These are phyloP conservation scores for Ceramica pisi DNA, from an alignment of 2,888 invertebrate species.

Conservation along the genomic window DNA sequence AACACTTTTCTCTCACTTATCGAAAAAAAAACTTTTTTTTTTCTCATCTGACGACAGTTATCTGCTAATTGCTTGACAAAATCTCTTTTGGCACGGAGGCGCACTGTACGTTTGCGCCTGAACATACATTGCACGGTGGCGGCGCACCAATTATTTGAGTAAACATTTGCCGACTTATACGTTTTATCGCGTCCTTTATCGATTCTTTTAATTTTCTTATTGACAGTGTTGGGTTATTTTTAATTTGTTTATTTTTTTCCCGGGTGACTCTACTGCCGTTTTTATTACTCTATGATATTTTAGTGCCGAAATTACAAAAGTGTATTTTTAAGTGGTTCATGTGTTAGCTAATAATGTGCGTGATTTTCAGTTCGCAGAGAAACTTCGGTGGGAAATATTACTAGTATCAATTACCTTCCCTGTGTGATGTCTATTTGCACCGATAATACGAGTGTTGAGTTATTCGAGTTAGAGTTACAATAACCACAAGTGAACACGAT, in stretches of 20 bases:
- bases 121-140: slow-evolving; percentile 68
- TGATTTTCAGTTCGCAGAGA: slow-evolving; percentile 86
- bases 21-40: slow-evolving; percentile 80
- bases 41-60: slow-evolving; percentile 81
- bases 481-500: slow-evolving; percentile 89
- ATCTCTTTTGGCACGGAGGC: slow-evolving; percentile 82
- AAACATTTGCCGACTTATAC: slow-evolving; percentile 75
- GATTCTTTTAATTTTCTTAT: slow-evolving; percentile 72
- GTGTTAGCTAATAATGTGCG: slow-evolving; percentile 76
- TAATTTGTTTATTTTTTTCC: slow-evolving; percentile 56
- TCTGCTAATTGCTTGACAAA: slow-evolving; percentile 84
- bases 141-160: slow-evolving; percentile 76
- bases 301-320: slow-evolving; percentile 68
- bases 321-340: slow-evolving; percentile 72
- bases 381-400: slow-evolving; percentile 81
- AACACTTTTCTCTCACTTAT: slow-evolving; percentile 74
- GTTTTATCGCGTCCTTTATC: slow-evolving; percentile 74
- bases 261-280: slow-evolving; percentile 37
- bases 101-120: slow-evolving; percentile 73
- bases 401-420: slow-evolving; percentile 87
- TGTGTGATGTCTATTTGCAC: slow-evolving; percentile 85
- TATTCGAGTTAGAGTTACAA: slow-evolving; percentile 83
- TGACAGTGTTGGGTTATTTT: slow-evolving; percentile 60
- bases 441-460: slow-evolving; percentile 83
- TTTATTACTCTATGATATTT: slow-evolving; percentile 77